Evolutionary conservation across 2,888 invertebrate species (phyloP).

Genomic region (Leptinotarsa peninsularis): DNA sequence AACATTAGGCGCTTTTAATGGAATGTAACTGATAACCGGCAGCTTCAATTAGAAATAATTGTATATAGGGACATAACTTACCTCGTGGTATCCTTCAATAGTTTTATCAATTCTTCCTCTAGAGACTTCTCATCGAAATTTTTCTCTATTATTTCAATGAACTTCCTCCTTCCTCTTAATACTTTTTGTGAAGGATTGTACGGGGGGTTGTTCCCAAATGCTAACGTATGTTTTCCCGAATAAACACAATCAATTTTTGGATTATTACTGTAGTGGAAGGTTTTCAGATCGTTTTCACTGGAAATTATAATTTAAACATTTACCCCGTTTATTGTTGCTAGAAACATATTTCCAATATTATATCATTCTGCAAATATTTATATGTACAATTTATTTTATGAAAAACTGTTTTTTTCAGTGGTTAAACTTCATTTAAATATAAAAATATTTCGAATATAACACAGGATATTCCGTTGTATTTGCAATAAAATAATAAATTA

Average conservation of each 20-base stretch:
- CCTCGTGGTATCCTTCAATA: constrained; percentile 74
- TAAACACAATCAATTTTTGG: constrained; percentile 60
- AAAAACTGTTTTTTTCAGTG: background rate
- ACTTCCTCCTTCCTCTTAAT: constrained; percentile 70
- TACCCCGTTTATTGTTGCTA: too few species aligned
- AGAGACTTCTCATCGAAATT: constrained; percentile 66
- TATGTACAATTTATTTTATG: background rate
- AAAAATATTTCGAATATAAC: too few species aligned
- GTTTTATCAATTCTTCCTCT: constrained; percentile 69
- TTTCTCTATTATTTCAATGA: constrained; percentile 71
- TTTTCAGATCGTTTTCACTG: constrained; percentile 45
- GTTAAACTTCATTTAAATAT: background rate
- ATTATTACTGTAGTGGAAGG: constrained; percentile 70
- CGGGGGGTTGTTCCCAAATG: constrained; percentile 79
- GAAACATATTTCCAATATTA: too few species aligned
- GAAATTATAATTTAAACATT: constrained; percentile 26
- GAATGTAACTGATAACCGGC: too few species aligned
- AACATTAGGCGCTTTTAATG: too few species aligned
- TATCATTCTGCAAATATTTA: background rate
- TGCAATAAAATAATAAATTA: too few species aligned
- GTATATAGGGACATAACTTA: constrained; percentile 58
- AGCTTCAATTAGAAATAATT: background rate
- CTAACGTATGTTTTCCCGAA: constrained; percentile 68
- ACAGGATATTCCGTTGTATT: too few species aligned
- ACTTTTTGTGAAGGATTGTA: constrained; percentile 78